Conservation (phyloP, 2,888 invertebrate species). For the Monopis laevigella region DNA sequence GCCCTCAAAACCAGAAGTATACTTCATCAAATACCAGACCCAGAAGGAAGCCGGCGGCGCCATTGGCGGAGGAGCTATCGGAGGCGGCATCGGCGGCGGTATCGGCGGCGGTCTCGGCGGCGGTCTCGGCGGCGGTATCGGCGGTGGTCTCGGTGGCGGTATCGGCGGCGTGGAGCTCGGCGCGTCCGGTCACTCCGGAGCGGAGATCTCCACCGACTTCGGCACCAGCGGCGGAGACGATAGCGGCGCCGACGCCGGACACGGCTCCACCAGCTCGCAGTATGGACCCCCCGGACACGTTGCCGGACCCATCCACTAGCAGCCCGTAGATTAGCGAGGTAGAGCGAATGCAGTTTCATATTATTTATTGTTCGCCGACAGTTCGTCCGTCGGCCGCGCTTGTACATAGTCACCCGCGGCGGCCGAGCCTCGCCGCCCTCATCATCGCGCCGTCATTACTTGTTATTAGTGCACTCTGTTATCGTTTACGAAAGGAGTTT, state of each 20-base stretch:
- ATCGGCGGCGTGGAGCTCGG: conserved; percentile 29
- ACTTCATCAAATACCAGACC: conserved; percentile 87
- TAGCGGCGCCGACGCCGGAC: conserved; percentile 31
- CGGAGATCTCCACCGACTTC: conserved; percentile 39
- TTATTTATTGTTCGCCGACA: conserved; percentile 9
- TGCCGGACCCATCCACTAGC: conserved; percentile 57
- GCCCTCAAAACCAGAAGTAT: conserved; percentile 89
- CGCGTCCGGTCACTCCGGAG: conserved; percentile 35
- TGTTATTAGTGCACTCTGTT: conserved; percentile 64
- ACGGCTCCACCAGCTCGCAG: conserved; percentile 50
- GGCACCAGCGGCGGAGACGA: conserved; percentile 39
- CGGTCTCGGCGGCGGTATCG: conserved; percentile 32
- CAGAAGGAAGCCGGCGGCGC: conserved; percentile 63
- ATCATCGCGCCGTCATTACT: conserved; percentile 49
- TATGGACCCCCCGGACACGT: conserved; percentile 63
- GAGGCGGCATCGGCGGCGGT: conserved; percentile 40
- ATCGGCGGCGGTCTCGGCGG: conserved; percentile 37
- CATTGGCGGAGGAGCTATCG: conserved; percentile 42
- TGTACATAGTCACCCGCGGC: conserved; percentile 45
- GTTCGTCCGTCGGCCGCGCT: conserved; percentile 28
- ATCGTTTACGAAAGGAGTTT: conserved; percentile 50
- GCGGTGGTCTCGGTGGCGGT: conserved; percentile 29
- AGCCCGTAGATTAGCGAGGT: neutral
- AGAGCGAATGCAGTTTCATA: conserved; percentile 1
- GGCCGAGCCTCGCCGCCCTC: conserved; percentile 16